phyloP scores from a whole-genome alignment of 2,888 invertebrate species.

The Caradrina kadenii region DNA sequence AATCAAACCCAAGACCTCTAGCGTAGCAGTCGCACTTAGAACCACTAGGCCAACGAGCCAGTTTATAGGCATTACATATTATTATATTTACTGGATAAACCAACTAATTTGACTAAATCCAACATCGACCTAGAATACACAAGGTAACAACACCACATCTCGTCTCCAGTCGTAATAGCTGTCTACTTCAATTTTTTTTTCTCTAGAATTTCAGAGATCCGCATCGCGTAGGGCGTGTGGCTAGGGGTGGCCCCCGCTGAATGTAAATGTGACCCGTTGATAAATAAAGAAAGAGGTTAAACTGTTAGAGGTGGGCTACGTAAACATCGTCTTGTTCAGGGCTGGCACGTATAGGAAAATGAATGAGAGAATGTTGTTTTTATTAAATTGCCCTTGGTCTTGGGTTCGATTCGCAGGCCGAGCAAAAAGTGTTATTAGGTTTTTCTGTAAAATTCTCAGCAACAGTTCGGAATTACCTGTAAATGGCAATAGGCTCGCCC shows the following conservation, averaged over 20 bases:
- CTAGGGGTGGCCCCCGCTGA: conserved; percentile 64
- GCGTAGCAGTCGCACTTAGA: no score
- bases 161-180: conserved; percentile 28
- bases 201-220: conserved; percentile 32
- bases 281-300: conserved; percentile 87
- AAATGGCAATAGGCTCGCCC: no score
- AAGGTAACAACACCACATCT: conserved; percentile 18
- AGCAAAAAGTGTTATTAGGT: no score
- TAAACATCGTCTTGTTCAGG: conserved; percentile 73
- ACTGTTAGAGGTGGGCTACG: conserved; percentile 76
- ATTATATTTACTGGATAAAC: not conserved
- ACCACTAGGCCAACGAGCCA: no score
- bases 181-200: conserved; percentile 51
- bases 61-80: no score
- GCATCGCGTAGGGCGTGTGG: conserved; percentile 40
- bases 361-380: not conserved
- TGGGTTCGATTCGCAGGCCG: no score
- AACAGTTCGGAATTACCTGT: no score
- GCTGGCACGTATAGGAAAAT: conserved; percentile 56
- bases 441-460: no score
- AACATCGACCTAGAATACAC: not conserved
- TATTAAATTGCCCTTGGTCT: no score
- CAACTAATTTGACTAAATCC: not conserved
- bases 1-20: no score
- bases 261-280: conserved; percentile 78